A percentile compares a stretch with the other conserved stretches of the same genome.
Conservation (phyloP, 2,113 vertebrate genomes). For the Caloenas nicobarica region DNA sequence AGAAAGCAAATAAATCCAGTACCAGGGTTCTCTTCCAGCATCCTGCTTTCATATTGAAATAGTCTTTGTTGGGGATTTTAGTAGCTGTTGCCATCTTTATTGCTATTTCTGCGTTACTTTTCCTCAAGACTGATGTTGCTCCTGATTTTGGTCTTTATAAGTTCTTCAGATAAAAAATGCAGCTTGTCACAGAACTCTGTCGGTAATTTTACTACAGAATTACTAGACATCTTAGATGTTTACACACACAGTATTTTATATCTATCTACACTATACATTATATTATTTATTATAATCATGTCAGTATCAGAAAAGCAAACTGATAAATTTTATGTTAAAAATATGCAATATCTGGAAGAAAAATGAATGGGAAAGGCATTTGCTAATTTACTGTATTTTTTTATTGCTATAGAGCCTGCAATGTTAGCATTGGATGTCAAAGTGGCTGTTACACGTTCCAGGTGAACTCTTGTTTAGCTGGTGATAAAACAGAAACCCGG, state of each 20-base stretch:
- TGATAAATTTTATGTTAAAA: conserved; percentile 65
- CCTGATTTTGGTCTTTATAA: background rate
- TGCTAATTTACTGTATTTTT: conserved; percentile 51
- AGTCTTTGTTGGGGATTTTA: background rate
- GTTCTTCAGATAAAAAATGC: background rate
- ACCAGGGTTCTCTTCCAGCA: background rate
- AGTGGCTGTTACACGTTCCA: conserved; percentile 42
- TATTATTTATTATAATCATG: conserved; percentile 36
- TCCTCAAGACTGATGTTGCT: background rate
- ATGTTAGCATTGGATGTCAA: conserved; percentile 56
- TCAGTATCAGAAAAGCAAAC: conserved; percentile 54
- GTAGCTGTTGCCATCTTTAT: background rate
- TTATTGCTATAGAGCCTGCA: conserved; percentile 51
- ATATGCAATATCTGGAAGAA: conserved; percentile 47
- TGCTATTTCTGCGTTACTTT: background rate
- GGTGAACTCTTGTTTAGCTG: conserved; percentile 57
- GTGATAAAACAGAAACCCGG: background rate
- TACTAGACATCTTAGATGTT: background rate
- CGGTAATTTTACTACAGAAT: background rate
- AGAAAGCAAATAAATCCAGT: background rate
- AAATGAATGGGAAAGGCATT: conserved; percentile 55
- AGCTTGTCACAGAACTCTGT: background rate
- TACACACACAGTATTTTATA: background rate
- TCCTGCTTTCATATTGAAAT: background rate
- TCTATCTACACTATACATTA: background rate